A percentile compares a stretch with the other conserved stretches of the same genome.
phyloP scores from a whole-genome alignment of 2,888 invertebrate genomes.

The Orthonychiurus folsomi region DNA sequence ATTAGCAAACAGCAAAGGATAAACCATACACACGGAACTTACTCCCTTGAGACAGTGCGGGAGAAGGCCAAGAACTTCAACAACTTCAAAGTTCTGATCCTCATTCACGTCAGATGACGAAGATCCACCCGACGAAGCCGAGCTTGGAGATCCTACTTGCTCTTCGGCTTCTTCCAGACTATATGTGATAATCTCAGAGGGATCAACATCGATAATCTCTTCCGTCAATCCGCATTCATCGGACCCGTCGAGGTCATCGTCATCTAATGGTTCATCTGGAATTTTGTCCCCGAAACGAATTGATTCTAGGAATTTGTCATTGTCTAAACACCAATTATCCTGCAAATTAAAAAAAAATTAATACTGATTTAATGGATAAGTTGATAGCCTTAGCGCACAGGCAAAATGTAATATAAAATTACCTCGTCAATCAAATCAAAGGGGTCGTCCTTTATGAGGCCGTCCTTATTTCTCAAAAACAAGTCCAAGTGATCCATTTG shows the following conservation, averaged over 20 bases:
- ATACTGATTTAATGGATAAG: too few relatives aligned
- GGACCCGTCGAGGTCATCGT: constrained; percentile 10
- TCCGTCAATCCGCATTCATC: background rate
- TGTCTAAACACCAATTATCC: constrained; percentile 24
- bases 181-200: constrained; percentile 20
- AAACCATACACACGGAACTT: background rate
- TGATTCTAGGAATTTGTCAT: constrained; percentile 35
- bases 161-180: constrained; percentile 20
- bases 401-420: too few relatives aligned
- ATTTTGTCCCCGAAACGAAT: constrained; percentile 27
- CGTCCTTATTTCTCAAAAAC: background rate
- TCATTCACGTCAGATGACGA: constrained; percentile 23
- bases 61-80: constrained; percentile 29
- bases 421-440: background rate
- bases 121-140: constrained; percentile 19
- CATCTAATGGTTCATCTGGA: constrained; percentile 8
- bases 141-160: constrained; percentile 19
- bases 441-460: background rate
- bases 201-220: constrained; percentile 12
- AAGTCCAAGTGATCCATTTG: background rate
- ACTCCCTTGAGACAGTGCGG: constrained; percentile 24
- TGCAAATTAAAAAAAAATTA: background rate
- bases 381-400: too few relatives aligned
- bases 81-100: constrained; percentile 29
- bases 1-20: background rate